Percentiles rank a stretch among this genome's conserved stretches.
phyloP scores from a whole-genome alignment of 2,888 invertebrate species.

The Apodemia duryi region DNA sequence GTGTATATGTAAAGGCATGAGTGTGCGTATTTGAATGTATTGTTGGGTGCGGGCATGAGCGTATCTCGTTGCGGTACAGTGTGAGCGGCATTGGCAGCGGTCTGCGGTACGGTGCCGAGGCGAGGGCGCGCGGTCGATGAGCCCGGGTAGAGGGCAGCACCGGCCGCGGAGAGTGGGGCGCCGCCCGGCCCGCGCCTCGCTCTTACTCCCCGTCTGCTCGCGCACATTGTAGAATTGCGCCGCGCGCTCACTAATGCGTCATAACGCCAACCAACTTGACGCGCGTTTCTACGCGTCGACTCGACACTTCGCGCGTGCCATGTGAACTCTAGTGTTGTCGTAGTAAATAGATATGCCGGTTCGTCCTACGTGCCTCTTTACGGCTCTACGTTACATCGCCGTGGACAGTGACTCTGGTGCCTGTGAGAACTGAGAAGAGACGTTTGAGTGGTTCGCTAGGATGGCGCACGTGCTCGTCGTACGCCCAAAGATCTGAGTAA shows the following conservation, averaged over 20 bases:
- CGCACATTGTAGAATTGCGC: slow-evolving; percentile 65
- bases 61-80: slow-evolving; percentile 51
- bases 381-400: slow-evolving; percentile 35
- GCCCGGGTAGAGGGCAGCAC: slow-evolving; percentile 75
- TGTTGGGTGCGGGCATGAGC: slow-evolving; percentile 31
- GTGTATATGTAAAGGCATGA: background rate
- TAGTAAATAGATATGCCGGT: slow-evolving; percentile 33
- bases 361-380: slow-evolving; percentile 28
- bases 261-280: slow-evolving; percentile 64
- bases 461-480: slow-evolving; percentile 61
- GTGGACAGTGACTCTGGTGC: slow-evolving; percentile 63
- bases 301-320: slow-evolving; percentile 61
- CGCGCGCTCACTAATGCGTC: slow-evolving; percentile 79
- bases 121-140: slow-evolving; percentile 76
- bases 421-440: slow-evolving; percentile 51
- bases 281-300: slow-evolving; percentile 47
- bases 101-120: slow-evolving; percentile 42
- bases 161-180: slow-evolving; percentile 53
- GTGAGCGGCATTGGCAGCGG: slow-evolving; percentile 37
- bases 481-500: slow-evolving; percentile 56
- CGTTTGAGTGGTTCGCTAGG: slow-evolving; percentile 50
- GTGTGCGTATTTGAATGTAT: slow-evolving; percentile 4
- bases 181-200: slow-evolving; percentile 43
- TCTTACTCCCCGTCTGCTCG: slow-evolving; percentile 53
- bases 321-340: slow-evolving; percentile 71